These are phyloP conservation scores for Micropoecilia bifurca DNA, from an alignment of 2,797 vertebrate species.

Conservation along the genomic window DNA sequence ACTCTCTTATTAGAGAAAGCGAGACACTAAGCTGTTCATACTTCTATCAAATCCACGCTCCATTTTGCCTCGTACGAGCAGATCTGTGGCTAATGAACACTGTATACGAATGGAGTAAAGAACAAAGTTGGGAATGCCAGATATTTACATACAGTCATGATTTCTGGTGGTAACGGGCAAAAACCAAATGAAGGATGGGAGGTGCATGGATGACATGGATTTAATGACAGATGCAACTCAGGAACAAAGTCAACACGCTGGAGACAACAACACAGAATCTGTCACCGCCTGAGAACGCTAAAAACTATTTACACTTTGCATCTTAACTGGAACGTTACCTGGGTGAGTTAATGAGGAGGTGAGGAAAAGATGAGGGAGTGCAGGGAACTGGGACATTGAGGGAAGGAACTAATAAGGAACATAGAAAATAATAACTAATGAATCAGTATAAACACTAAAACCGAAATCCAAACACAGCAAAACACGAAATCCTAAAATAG, in stretches of 20 bases:
- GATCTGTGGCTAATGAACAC: not conserved
- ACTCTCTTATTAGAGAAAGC: slow-evolving; percentile 12
- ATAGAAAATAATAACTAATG: not conserved
- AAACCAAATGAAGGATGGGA: not conserved
- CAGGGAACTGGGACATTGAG: not conserved
- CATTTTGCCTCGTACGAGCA: not conserved
- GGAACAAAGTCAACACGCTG: not conserved
- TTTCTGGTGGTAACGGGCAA: not conserved
- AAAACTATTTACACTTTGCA: not conserved
- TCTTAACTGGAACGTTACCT: not conserved
- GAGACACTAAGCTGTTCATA: slow-evolving; percentile 3
- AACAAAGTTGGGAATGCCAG: not conserved
- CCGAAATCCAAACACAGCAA: not conserved
- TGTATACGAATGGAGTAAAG: not conserved
- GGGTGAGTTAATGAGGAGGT: not conserved
- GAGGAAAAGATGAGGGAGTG: not conserved
- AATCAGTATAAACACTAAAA: not conserved
- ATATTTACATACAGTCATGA: not conserved
- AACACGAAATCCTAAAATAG: not conserved
- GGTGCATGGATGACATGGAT: not conserved
- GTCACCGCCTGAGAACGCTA: not conserved
- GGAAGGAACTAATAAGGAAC: not conserved
- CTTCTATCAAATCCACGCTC: not conserved
- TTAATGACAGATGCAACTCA: not conserved
- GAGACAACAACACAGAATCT: not conserved